phyloP scores from a whole-genome alignment of 53 echinoderm and acorn worm genomes.

The Patiria pectinifera region DNA sequence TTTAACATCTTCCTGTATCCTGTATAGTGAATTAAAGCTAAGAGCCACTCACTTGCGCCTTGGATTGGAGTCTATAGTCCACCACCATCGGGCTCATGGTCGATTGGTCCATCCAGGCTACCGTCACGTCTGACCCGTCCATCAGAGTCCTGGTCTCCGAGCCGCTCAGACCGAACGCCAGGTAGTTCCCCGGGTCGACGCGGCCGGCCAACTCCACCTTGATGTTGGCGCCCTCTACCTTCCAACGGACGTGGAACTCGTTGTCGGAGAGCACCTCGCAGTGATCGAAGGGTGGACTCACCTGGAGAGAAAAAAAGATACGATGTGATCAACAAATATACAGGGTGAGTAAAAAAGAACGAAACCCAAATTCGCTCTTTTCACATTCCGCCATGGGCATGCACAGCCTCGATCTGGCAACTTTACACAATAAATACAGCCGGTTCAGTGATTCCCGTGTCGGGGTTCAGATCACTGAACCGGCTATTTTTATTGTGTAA shows the following conservation, averaged over 20 bases:
- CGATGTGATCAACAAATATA: neutral
- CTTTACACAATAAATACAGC: no score
- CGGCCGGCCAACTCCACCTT: constrained; percentile 66
- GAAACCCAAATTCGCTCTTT: no score
- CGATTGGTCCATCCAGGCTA: constrained; percentile 70
- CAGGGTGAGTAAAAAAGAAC: neutral
- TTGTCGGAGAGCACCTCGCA: constrained; percentile 76
- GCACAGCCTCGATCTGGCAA: no score
- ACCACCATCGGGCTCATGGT: constrained; percentile 52
- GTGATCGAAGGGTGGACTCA: constrained; percentile 49
- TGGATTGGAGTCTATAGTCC: constrained; percentile 77
- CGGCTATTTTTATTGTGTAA: no score
- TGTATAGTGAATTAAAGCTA: neutral
- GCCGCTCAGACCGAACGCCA: constrained; percentile 89
- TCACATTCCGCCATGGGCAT: no score
- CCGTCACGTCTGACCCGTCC: constrained; percentile 88
- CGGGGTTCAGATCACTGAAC: no score
- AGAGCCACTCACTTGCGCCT: constrained; percentile 64
- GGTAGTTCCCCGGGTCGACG: constrained; percentile 65
- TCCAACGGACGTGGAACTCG: constrained; percentile 85
- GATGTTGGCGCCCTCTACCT: constrained; percentile 60
- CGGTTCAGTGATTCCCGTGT: no score
- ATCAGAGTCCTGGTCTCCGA: constrained; percentile 67
- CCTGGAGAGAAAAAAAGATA: neutral
- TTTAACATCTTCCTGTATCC: no score